phyloP scores from a whole-genome alignment of 2,888 invertebrate species.

The Sphecodes monilicornis region DNA sequence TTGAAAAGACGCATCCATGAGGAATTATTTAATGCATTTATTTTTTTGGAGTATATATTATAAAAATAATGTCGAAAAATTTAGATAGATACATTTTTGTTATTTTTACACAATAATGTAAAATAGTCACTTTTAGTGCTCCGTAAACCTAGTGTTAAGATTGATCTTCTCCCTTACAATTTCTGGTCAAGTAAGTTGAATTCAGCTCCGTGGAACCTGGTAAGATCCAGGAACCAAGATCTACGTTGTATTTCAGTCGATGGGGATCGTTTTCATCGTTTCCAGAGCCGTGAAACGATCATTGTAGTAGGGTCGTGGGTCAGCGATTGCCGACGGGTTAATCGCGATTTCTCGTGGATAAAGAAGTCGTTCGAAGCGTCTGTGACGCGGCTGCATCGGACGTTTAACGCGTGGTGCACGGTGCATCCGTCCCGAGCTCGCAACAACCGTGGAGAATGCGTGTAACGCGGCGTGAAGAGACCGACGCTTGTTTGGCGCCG shows the following conservation, averaged over 20 bases:
- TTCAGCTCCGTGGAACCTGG: too few relatives aligned
- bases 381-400: neutral
- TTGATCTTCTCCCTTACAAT: too few relatives aligned
- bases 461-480: constrained; percentile 25
- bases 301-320: neutral
- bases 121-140: too few relatives aligned
- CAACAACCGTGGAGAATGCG: constrained; percentile 30
- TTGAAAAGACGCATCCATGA: too few relatives aligned
- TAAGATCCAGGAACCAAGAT: too few relatives aligned
- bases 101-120: too few relatives aligned
- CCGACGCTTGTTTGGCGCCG: neutral
- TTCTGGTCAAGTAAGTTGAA: too few relatives aligned
- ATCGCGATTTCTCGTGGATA: constrained; percentile 13
- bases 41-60: too few relatives aligned
- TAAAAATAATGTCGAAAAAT: too few relatives aligned
- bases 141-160: too few relatives aligned
- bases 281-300: neutral
- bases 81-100: too few relatives aligned
- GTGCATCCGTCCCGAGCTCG: neutral
- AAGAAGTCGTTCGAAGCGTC: constrained; percentile 7
- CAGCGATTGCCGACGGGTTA: neutral
- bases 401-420: neutral
- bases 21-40: too few relatives aligned
- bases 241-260: neutral
- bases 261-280: neutral